Evolutionary conservation across 2,797 vertebrate species (phyloP), one percentile per base, ranked within the genome.

Genomic region (Cossypha polioptera): DNA sequence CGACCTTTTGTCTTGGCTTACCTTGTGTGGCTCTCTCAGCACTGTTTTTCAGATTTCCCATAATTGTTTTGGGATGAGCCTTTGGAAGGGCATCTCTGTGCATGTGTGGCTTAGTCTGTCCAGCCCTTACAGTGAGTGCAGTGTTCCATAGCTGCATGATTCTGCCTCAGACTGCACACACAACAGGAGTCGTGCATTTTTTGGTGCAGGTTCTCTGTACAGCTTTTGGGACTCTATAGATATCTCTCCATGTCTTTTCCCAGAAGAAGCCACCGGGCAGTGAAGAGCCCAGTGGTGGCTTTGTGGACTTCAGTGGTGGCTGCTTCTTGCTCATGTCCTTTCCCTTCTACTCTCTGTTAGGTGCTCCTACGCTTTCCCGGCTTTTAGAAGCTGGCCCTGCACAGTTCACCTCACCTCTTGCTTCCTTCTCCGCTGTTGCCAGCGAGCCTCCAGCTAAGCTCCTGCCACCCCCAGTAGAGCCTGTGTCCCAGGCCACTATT

Each of bases 341-440:
- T 95, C 97, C 96, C 95, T 96, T 97, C 96, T 97, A 78, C 96
- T 97, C 95, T 96, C 94, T 97, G 97, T 98, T 98, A 99, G 99
- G 99, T 98, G 99, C 99, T 97, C 99, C 99, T 87, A 99, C 99
- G 98, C 98, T 99, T 98, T 99, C 99, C 96, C 99, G 99, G 98
- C 99, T 99, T 97, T 98, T 99, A 98, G 99, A 99, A 98, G 99
- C 98, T 96, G 98, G 99, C 92, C 99, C 99, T 95, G 92, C 98
- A 95, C 99, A 99, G 98, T 99, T 99, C 97, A 98, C 98, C 95
- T 97, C 98, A 96, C 98, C 98, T 96, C 98, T 99, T 97, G 98
- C 98, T 98, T 99, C 99, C 97, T 98, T 98, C 98, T 98, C 99
- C 98, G 98, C 99, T 98, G 97, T 98, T 98, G 95, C 98, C 97